phyloP scores from a whole-genome alignment of 2,888 invertebrate species.

The Balanococcus diminutus region DNA sequence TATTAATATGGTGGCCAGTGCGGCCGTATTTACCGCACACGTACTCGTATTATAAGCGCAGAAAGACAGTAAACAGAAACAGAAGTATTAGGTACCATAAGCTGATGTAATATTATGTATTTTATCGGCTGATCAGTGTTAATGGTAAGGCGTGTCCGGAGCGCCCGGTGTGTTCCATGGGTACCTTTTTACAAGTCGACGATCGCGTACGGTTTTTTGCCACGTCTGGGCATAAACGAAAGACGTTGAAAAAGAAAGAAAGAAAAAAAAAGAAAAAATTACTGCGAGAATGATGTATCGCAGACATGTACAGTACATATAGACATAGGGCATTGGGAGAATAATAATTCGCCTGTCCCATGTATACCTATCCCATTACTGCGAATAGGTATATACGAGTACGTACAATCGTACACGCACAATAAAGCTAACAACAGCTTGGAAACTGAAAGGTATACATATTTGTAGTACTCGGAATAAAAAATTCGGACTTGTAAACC shows the following conservation, averaged over 20 bases:
- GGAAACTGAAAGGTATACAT: not conserved
- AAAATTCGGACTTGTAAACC: not conserved
- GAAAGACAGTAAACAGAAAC: not conserved
- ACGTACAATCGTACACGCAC: not conserved
- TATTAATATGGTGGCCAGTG: too few species aligned
- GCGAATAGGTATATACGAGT: not conserved
- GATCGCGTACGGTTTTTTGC: not conserved
- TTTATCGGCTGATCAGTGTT: slow-evolving; percentile 12
- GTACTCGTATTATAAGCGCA: too few species aligned
- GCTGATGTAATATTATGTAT: not conserved
- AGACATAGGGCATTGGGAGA: not conserved
- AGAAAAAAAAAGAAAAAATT: not conserved
- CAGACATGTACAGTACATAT: not conserved
- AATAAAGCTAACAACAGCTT: not conserved
- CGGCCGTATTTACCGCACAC: not conserved
- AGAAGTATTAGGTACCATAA: not conserved
- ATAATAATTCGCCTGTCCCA: not conserved
- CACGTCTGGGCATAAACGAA: too few species aligned
- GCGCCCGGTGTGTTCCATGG: not conserved
- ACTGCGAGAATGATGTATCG: not conserved
- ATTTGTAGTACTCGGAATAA: not conserved
- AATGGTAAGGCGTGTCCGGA: not conserved
- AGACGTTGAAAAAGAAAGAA: too few species aligned
- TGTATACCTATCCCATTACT: not conserved
- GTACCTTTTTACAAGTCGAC: not conserved